Evolutionary conservation across 2,888 invertebrate species (phyloP), one percentile per base, ranked within the genome.

Genomic region (Thumatha senex): DNA sequence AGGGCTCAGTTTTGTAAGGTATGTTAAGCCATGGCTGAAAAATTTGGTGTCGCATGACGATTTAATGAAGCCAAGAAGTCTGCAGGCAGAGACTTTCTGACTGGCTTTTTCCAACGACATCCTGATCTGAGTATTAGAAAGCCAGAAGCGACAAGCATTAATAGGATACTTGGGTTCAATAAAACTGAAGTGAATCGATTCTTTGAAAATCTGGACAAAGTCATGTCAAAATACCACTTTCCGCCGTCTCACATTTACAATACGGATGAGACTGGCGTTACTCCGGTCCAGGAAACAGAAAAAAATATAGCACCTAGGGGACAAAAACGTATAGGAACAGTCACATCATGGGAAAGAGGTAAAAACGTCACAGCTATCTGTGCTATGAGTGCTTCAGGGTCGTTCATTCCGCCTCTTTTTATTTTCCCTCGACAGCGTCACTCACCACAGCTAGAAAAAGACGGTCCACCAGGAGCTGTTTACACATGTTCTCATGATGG

Each of bases 61-160:
- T 63, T 61, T 61, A 63, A 63, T 35, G 38, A 63, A 56, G 39
- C 34, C 54, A 48, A 48, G 10, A 38, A 48, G 18, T 39, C 44
- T 44, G 49, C 44, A n/a, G 49, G 49, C 13, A 39, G 40, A 54
- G 64, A 66, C 42, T 63, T 46, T 39, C 56, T 61, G 36, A 18
- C 40, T 57, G 60, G 58, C n/a, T 66, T 68, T 58, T 59, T 63
- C 13, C 48, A 63, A 40, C 56, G 59, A 14, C 58, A 69, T 61
- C 60, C 63, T 48, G 40, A 61, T 53, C 24, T 66, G 35, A 58
- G 58, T 53, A 61, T 67, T 46, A 62, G 61, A 57, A 65, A 61
- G 48, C 51, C 61, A 29, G 58, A 64, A 60, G 57, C 43, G 29
- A 48, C 39, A 30, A 51, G 51, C 13, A 51, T 51, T 13, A 46